phyloP scores from a whole-genome alignment of 2,113 vertebrate species.

The Tringa solitaria region DNA sequence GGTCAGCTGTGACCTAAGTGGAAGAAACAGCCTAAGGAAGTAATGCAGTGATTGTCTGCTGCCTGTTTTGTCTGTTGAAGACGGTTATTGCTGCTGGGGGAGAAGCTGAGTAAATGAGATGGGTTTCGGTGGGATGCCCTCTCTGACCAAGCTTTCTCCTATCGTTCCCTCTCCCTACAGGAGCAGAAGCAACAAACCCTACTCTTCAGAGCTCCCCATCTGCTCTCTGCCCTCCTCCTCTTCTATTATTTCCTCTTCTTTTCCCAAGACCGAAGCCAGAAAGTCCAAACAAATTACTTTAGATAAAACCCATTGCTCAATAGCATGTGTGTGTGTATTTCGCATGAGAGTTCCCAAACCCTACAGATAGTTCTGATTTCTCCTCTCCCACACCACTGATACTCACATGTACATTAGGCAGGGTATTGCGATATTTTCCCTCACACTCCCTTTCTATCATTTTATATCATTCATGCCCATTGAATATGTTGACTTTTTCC shows the following conservation, averaged over 20 bases:
- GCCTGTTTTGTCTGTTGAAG: neutral
- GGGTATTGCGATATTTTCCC: neutral
- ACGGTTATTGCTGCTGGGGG: accelerated
- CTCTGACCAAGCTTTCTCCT: neutral
- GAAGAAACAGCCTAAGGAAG: neutral
- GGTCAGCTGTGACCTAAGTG: neutral
- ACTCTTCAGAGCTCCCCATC: neutral
- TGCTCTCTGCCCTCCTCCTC: neutral
- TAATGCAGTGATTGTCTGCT: neutral
- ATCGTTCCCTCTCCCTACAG: neutral
- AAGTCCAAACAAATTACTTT: neutral
- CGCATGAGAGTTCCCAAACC: neutral
- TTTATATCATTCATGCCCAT: neutral
- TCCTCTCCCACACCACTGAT: neutral
- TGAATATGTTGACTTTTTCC: accelerated
- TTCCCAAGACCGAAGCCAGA: neutral
- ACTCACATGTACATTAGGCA: neutral
- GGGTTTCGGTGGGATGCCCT: neutral
- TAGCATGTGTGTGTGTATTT: neutral
- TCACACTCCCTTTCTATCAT: neutral
- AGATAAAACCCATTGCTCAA: neutral
- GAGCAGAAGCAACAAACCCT: neutral
- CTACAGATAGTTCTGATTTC: neutral
- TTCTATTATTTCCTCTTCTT: neutral
- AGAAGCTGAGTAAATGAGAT: neutral